A percentile compares a stretch with the other conserved stretches of the same genome.
phyloP scores from a whole-genome alignment of 2,797 vertebrate genomes.

The Anguilla marmorata region DNA sequence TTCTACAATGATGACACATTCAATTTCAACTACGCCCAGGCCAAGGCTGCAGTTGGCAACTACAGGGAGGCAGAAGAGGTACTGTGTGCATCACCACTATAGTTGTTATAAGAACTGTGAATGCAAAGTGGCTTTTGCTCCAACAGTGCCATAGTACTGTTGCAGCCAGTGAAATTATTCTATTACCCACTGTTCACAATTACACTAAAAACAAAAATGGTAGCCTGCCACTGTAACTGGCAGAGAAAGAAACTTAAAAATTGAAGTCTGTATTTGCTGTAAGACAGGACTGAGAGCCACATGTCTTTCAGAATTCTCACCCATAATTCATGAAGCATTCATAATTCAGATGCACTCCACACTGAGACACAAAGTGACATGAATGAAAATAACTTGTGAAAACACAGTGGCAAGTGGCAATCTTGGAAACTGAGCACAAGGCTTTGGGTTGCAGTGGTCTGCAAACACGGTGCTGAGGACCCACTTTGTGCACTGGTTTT shows the following conservation, averaged over 20 bases:
- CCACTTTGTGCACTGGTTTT: neutral
- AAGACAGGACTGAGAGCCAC: neutral
- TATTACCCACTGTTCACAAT: neutral
- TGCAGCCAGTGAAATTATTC: neutral
- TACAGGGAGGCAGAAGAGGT: constrained; percentile 95
- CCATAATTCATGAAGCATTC: neutral
- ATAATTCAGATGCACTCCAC: neutral
- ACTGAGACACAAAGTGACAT: neutral
- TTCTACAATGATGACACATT: constrained; percentile 95
- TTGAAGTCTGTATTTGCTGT: neutral
- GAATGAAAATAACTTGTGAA: neutral
- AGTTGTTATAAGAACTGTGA: neutral
- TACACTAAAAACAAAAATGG: neutral
- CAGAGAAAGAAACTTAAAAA: neutral
- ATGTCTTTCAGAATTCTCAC: neutral
- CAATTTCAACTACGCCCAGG: constrained; percentile 98
- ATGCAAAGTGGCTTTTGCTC: neutral
- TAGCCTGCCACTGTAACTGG: neutral
- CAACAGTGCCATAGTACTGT: neutral
- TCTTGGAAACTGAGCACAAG: neutral
- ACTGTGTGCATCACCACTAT: constrained; percentile 10
- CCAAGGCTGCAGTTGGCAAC: constrained; percentile 89
- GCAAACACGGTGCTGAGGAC: neutral
- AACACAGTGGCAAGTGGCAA: neutral
- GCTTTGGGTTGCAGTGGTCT: neutral